Percentiles rank a stretch among this genome's conserved stretches.
Conservation (phyloP, 2,113 vertebrate genomes). For the Neolamprologus tretocephalus region DNA sequence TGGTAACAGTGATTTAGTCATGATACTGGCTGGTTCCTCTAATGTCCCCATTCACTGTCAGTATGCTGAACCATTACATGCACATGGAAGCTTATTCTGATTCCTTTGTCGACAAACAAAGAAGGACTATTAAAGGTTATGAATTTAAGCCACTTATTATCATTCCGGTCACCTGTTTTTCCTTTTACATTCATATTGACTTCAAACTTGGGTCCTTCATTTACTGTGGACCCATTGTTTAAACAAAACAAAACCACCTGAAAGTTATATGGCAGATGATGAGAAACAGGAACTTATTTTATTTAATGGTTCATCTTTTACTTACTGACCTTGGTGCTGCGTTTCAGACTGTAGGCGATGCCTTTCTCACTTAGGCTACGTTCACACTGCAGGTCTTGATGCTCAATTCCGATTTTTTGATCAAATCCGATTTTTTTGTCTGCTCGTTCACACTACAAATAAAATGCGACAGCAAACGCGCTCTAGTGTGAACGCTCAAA, state of each 20-base stretch:
- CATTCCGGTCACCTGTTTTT: neutral
- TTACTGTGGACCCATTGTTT: neutral
- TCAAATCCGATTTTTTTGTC: no score
- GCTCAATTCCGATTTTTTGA: no score
- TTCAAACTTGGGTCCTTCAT: neutral
- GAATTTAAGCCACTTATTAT: neutral
- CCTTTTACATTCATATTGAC: rapidly evolving
- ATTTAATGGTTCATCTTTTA: neutral
- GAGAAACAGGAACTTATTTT: neutral
- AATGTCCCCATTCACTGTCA: rapidly evolving
- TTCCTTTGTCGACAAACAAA: neutral
- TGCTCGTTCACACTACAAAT: no score
- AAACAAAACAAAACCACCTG: neutral
- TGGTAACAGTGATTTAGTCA: neutral
- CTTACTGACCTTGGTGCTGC: neutral
- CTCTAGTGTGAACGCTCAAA: no score
- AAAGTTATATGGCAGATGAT: neutral
- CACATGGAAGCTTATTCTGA: neutral
- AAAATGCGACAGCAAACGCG: rapidly evolving
- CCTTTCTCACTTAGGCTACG: neutral
- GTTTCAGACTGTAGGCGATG: rapidly evolving
- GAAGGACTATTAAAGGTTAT: neutral
- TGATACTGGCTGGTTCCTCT: neutral
- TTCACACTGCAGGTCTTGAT: rapidly evolving
- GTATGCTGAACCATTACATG: neutral